These are phyloP conservation scores for Archivesica marissinica DNA, from an alignment of 1,140 invertebrate genomes.

Conservation along the genomic window DNA sequence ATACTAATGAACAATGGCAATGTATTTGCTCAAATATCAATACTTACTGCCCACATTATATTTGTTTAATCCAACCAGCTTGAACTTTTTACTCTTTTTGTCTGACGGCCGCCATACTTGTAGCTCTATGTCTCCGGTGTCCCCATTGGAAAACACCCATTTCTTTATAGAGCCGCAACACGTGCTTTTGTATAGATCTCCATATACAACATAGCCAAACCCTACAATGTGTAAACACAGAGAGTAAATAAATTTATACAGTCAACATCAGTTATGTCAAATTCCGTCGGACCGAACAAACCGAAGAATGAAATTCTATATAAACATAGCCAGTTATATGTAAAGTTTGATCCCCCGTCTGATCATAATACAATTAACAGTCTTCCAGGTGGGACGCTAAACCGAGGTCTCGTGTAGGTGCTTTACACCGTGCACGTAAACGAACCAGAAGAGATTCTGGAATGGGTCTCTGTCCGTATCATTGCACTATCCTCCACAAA, in stretches of 20 bases:
- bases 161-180: constrained; percentile 39
- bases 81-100: constrained; percentile 20
- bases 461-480: too few relatives aligned
- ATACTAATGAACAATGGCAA: too few relatives aligned
- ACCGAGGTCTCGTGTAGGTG: background rate
- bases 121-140: constrained; percentile 18
- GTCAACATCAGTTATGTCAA: background rate
- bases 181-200: background rate
- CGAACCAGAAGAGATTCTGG: too few relatives aligned
- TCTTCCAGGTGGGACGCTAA: background rate
- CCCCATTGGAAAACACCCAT: constrained; percentile 48
- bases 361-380: background rate
- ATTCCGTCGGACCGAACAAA: background rate
- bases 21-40: too few relatives aligned
- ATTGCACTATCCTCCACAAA: too few relatives aligned
- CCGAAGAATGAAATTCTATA: background rate
- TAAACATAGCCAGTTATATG: background rate
- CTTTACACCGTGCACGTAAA: too few relatives aligned
- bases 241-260: background rate
- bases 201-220: constrained; percentile 46
- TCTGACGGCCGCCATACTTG: constrained; percentile 45
- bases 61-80: constrained; percentile 36
- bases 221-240: background rate
- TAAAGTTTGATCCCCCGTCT: background rate
- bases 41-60: constrained; percentile 41